Base-by-base conservation (phyloP, 2,888 invertebrate species). In the Ornithoptera priamus region DNA sequence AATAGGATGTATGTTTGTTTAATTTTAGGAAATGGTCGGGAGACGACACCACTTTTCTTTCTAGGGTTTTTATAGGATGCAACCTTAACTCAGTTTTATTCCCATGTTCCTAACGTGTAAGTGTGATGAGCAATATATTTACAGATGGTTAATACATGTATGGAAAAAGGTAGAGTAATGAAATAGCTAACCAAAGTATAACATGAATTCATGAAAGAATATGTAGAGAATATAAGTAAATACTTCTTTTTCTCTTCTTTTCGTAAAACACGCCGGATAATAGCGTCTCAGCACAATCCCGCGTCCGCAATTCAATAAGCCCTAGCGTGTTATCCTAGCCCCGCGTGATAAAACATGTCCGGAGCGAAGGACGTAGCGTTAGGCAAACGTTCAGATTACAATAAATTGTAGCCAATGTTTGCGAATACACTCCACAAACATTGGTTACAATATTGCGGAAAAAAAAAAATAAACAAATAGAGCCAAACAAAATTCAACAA, bases 331-430 rank as follows among this genome's bases (percentile, higher is more conserved):
- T 65, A 66, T 58, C 57, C 69, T 56, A 39, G 56, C 46, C 61
- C 58, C 65, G 30, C 63, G 58, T 68, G 61, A 65, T 69, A 69
- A 64, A 61, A 65, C 65, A 69, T 61, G 61, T 53, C 60, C 60
- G 17, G 39, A 24, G 56, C 30, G 61, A 30, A 30, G 56, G 60
- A 64, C n/a, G 24, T 42, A 42, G 53, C 60, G 64, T 65, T 69
- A 53, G 65, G 24, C 65, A 61, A 68, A 68, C 63, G 62, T 36
- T 22, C 46, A 62, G 68, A 62, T 67, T 67, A 67, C 67, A 46
- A 46, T 46, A 46, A 4, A 46, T 46, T 46, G 62, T n/a, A 30
- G 36, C 60, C 65, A 65, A 62, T 56, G 61, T n/a, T 57, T 42
- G 65, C 68, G 30, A 68, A 68, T 63, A 68, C 46, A 30, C 36